Evolutionary conservation across 2,888 invertebrate genomes (phyloP).

Genomic region (Baccha elongata): DNA sequence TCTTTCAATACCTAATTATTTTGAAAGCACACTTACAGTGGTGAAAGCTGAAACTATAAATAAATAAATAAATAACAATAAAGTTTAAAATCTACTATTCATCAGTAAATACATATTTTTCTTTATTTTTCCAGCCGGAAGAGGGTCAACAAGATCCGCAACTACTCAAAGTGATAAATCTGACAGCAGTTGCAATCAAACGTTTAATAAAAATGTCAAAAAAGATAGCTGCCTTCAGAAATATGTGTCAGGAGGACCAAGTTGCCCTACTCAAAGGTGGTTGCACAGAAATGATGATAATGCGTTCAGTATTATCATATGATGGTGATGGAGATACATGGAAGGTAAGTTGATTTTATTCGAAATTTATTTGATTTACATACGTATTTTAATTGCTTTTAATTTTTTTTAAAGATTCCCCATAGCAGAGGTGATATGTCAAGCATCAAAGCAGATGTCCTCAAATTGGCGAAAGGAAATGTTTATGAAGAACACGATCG

Average conservation of each 20-base stretch:
- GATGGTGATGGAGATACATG: constrained; percentile 93
- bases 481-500: constrained; percentile 93
- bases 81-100: too few relatives aligned
- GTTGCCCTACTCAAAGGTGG: constrained; percentile 89
- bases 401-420: constrained; percentile 86
- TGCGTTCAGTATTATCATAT: constrained; percentile 95
- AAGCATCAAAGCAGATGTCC: constrained; percentile 92
- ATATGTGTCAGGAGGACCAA: constrained; percentile 97
- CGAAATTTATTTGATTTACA: too few relatives aligned
- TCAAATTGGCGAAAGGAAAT: constrained; percentile 95
- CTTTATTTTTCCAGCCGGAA: constrained; percentile 76
- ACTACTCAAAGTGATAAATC: constrained; percentile 92
- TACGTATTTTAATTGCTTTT: too few relatives aligned
- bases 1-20: too few relatives aligned
- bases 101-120: too few relatives aligned
- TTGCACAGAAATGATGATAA: constrained; percentile 97
- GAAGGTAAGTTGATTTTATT: constrained; percentile 85
- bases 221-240: constrained; percentile 94
- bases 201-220: constrained; percentile 93
- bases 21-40: too few relatives aligned
- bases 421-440: constrained; percentile 89
- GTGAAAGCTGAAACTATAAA: too few relatives aligned
- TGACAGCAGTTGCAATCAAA: constrained; percentile 95
- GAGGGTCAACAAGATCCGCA: constrained; percentile 85
- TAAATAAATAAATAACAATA: too few relatives aligned